Percentiles rank a stretch among this genome's conserved stretches.
Conservation (phyloP, 2,113 vertebrate species). For the Chaetops frenatus region DNA sequence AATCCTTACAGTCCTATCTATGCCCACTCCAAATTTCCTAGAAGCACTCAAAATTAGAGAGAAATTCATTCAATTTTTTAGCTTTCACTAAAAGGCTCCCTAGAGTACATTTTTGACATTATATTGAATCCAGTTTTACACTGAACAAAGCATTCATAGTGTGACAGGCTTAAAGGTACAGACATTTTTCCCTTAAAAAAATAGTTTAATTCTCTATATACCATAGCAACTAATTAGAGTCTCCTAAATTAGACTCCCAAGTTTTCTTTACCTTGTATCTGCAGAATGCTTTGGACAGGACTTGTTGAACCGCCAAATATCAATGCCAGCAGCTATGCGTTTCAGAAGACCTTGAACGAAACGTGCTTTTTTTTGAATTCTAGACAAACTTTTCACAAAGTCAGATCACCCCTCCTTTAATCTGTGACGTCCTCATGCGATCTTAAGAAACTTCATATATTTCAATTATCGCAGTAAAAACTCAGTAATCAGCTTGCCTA, state of each 20-base stretch:
- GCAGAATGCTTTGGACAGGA: background rate
- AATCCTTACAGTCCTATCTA: background rate
- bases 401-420: background rate
- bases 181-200: background rate
- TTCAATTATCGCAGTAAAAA: constrained; percentile 3
- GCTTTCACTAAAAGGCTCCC: background rate
- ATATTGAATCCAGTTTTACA: background rate
- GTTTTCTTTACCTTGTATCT: background rate
- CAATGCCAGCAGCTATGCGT: background rate
- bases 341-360: constrained; percentile 9
- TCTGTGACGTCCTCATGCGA: background rate
- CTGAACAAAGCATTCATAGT: background rate
- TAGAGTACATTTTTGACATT: background rate
- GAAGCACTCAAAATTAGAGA: background rate
- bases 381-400: background rate
- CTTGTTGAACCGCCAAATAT: background rate
- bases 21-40: background rate
- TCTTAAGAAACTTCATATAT: background rate
- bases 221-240: background rate
- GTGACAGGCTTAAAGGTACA: background rate
- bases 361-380: background rate
- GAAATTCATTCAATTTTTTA: background rate
- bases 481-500: background rate
- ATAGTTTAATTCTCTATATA: background rate
- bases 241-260: background rate